phyloP scores from a whole-genome alignment of 2,888 invertebrate species.

The Callimorpha dominula region DNA sequence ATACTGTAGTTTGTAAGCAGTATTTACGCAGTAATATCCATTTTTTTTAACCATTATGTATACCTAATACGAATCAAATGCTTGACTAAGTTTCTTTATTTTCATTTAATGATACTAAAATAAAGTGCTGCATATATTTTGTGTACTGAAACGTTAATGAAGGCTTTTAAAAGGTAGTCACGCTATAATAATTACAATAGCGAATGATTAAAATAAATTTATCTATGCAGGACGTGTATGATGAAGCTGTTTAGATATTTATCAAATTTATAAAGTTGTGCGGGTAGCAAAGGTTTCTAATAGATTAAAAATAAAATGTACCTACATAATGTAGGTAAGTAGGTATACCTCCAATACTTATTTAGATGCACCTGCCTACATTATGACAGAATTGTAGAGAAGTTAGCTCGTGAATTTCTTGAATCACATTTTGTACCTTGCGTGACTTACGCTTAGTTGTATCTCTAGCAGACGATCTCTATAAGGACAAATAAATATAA shows the following conservation, averaged over 20 bases:
- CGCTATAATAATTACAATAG: constrained; percentile 30
- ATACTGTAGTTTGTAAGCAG: constrained; percentile 69
- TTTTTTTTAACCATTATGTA: constrained; percentile 58
- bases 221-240: constrained; percentile 15
- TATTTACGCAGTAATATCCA: constrained; percentile 61
- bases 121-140: background rate
- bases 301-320: background rate
- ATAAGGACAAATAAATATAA: constrained; percentile 57
- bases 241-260: background rate
- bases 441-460: background rate
- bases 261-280: background rate
- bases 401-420: too few species aligned
- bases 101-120: background rate
- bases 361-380: too few species aligned
- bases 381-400: too few species aligned
- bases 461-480: background rate
- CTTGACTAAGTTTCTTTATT: constrained; percentile 1
- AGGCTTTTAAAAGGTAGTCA: constrained; percentile 19
- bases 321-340: too few species aligned
- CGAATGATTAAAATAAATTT: constrained; percentile 15
- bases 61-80: background rate
- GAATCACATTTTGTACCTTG: background rate
- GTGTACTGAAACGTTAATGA: background rate
- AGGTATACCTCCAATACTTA: too few species aligned
- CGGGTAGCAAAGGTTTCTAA: background rate